phyloP scores from a whole-genome alignment of 2,113 vertebrate genomes.

The Pristiophorus japonicus region DNA sequence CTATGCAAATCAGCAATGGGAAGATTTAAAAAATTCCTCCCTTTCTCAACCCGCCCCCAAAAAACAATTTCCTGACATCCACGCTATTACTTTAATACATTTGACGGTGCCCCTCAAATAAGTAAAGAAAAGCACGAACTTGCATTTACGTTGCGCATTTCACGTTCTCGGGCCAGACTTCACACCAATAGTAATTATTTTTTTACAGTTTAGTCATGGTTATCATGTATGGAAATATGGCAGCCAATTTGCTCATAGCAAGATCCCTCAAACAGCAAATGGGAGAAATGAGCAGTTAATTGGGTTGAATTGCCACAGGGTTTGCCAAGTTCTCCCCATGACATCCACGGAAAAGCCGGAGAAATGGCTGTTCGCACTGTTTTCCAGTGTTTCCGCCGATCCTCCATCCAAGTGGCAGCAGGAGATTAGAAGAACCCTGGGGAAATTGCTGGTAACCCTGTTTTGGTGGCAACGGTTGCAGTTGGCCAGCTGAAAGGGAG shows the following conservation, averaged over 20 bases:
- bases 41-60: background rate
- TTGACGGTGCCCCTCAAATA: background rate
- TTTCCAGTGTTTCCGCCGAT: background rate
- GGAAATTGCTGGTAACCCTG: background rate
- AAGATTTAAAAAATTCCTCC: background rate
- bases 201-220: no score
- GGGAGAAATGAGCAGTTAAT: background rate
- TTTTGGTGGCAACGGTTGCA: background rate
- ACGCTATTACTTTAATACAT: no score
- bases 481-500: background rate
- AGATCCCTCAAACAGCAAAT: background rate
- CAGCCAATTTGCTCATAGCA: background rate
- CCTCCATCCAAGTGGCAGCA: background rate
- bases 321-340: no score
- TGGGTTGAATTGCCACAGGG: no score
- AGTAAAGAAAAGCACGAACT: background rate
- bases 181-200: no score
- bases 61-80: background rate
- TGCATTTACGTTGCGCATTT: background rate
- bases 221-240: no score
- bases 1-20: background rate
- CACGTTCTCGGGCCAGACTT: no score
- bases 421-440: background rate
- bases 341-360: background rate
- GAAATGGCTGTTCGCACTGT: background rate